These are phyloP conservation scores for Vidua macroura DNA, from an alignment of 2,113 vertebrate species.

Conservation along the genomic window DNA sequence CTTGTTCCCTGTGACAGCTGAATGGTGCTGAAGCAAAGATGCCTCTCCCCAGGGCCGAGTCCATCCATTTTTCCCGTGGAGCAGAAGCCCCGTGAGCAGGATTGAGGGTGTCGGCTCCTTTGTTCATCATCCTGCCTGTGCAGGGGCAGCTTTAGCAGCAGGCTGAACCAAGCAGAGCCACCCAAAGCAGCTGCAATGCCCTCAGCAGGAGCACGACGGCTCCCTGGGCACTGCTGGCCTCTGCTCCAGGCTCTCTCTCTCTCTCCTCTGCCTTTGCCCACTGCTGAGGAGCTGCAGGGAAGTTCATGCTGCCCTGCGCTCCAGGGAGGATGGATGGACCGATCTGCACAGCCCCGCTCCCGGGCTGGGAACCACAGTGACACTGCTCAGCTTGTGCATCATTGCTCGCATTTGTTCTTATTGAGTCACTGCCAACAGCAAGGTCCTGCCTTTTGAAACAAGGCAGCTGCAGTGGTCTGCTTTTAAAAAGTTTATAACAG, in stretches of 20 bases:
- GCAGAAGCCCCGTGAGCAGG: neutral
- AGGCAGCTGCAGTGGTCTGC: constrained; percentile 42
- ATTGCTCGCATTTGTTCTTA: constrained; percentile 61
- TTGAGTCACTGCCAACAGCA: constrained; percentile 72
- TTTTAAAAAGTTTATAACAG: neutral
- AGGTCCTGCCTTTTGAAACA: constrained; percentile 59
- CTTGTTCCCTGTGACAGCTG: neutral
- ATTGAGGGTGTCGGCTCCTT: neutral
- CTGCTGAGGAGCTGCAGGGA: neutral
- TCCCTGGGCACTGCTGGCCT: accelerated
- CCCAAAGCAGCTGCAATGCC: neutral
- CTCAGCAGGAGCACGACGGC: neutral
- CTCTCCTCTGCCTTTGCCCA: neutral
- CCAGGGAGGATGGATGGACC: constrained; percentile 41
- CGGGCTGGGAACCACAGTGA: neutral
- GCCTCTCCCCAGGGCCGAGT: neutral
- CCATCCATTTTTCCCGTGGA: accelerated
- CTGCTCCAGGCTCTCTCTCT: neutral
- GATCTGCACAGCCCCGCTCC: constrained; percentile 32
- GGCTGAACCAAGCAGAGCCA: neutral
- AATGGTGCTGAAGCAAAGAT: neutral
- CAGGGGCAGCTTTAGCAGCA: neutral
- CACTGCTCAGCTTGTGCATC: no score
- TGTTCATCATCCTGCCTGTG: neutral
- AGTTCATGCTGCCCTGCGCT: neutral